Conservation (phyloP, 2,797 vertebrate genomes). For the Betta splendens region DNA sequence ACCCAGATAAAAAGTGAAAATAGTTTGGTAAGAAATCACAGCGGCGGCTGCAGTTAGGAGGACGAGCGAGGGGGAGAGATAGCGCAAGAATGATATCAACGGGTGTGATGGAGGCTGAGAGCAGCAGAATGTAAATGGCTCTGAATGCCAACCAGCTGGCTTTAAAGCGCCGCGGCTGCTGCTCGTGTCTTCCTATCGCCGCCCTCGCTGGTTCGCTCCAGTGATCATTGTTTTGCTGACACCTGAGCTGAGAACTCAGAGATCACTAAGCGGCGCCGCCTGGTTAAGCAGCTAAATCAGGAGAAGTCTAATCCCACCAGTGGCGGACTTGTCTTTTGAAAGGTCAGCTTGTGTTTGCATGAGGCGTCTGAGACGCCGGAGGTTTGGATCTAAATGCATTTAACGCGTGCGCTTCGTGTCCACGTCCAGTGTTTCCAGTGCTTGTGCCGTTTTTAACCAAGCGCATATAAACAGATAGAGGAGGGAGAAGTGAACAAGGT, state of each 20-base stretch:
- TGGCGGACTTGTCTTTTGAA: not conserved
- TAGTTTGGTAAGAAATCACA: conserved; percentile 55
- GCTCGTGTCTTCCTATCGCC: conserved; percentile 33
- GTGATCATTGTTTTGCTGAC: conserved; percentile 12
- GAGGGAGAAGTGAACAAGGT: conserved; percentile 47
- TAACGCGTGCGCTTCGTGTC: not conserved
- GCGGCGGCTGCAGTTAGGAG: conserved; percentile 26
- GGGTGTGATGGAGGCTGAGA: conserved; percentile 44
- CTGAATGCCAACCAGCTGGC: conserved; percentile 48
- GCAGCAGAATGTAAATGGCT: conserved; percentile 50
- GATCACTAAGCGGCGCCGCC: not conserved
- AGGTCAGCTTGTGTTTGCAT: conserved; percentile 3
- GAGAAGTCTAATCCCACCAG: conserved; percentile 26
- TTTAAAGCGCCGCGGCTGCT: conserved; percentile 29
- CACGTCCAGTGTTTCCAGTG: too few relatives aligned
- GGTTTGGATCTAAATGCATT: not conserved
- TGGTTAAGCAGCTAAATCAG: conserved; percentile 17
- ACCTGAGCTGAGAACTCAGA: conserved; percentile 17
- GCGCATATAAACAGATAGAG: conserved; percentile 77
- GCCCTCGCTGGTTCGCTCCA: conserved; percentile 11
- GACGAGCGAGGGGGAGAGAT: conserved; percentile 25
- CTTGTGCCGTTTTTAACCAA: conserved; percentile 81
- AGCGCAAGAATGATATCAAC: conserved; percentile 23
- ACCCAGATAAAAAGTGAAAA: conserved; percentile 40
- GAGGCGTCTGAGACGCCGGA: not conserved